Conservation (phyloP, 2,888 invertebrate genomes). For the Cerceris rybyensis region DNA sequence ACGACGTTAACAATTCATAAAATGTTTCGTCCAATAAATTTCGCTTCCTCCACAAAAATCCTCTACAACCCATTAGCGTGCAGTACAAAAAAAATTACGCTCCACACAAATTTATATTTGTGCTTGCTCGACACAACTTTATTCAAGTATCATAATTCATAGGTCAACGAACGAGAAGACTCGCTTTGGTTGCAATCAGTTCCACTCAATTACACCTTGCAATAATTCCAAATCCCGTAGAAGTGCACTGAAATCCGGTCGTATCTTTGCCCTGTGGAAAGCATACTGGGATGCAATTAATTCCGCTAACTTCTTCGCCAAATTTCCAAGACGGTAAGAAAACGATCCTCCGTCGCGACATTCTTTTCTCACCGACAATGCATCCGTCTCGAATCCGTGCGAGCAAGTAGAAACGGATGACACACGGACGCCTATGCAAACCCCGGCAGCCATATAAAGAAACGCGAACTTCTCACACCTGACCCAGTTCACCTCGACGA, state of each 20-base stretch:
- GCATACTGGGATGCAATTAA: constrained; percentile 34
- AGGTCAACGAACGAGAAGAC: neutral
- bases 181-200: neutral
- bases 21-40: too few relatives aligned
- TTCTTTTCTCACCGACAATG: constrained; percentile 41
- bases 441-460: neutral
- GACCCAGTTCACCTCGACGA: constrained; percentile 58
- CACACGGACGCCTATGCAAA: neutral
- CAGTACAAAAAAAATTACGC: too few relatives aligned
- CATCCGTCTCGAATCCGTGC: constrained; percentile 40
- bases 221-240: neutral
- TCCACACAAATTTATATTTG: too few relatives aligned
- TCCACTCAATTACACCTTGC: constrained; percentile 2
- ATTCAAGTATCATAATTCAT: too few relatives aligned
- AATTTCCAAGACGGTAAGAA: constrained; percentile 26
- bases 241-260: neutral
- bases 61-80: too few relatives aligned
- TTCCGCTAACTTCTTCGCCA: constrained; percentile 33
- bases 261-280: neutral
- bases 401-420: neutral
- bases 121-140: too few relatives aligned
- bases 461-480: constrained; percentile 19
- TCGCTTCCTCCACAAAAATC: too few relatives aligned
- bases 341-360: constrained; percentile 35
- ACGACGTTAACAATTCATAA: too few relatives aligned